Conservation (phyloP, 1,140 invertebrate genomes). For the Nilaparvata lugens region DNA sequence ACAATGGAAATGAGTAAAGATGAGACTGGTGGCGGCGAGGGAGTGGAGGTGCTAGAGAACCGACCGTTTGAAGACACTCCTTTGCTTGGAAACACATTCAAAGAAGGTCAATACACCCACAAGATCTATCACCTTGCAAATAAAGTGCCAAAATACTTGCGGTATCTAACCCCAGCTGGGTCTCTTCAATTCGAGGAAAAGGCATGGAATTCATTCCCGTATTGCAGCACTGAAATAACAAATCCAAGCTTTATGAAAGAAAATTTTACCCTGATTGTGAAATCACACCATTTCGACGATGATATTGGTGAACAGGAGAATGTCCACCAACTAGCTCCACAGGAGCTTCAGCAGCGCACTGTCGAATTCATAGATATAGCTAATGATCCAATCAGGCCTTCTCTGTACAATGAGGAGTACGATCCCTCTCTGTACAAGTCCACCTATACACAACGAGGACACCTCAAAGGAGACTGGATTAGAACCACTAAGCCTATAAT, state of each 20-base stretch:
- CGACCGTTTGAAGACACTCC: conserved; percentile 83
- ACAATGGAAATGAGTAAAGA: conserved; percentile 92
- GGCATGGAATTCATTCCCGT: background rate
- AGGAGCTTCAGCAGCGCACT: background rate
- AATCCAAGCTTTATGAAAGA: conserved; percentile 2
- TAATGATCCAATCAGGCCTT: background rate
- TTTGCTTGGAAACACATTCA: background rate
- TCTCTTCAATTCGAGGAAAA: background rate
- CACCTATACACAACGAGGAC: background rate
- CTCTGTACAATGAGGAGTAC: background rate
- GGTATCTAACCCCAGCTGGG: background rate
- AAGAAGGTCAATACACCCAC: conserved; percentile 92
- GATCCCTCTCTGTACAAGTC: background rate
- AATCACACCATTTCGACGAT: background rate
- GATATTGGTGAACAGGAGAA: background rate
- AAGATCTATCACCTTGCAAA: conserved; percentile 98
- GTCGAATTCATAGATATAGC: background rate
- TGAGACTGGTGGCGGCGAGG: conserved; percentile 74
- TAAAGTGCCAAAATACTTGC: conserved; percentile 63
- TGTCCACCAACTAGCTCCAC: background rate
- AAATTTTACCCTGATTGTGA: background rate
- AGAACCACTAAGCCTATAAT: background rate
- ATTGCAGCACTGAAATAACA: background rate
- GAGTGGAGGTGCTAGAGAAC: conserved; percentile 95
- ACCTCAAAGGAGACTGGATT: background rate